Base-by-base conservation (phyloP, 2,797 vertebrate species). In the Lemur catta region DNA sequence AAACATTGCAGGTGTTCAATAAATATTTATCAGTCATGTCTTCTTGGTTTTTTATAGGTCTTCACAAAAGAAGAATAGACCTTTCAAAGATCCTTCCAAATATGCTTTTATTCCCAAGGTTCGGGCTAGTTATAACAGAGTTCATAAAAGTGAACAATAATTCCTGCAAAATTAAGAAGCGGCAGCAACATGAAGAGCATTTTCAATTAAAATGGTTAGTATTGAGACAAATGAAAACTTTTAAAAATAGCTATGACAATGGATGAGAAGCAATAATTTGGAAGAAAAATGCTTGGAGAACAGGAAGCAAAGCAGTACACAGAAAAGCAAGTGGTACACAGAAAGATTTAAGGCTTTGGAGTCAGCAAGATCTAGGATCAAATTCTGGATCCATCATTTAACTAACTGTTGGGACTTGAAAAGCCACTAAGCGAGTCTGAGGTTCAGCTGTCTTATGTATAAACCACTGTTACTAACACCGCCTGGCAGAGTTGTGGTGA, bases 111-210 rank as follows among this genome's bases (percentile, higher is more conserved):
- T 74, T 71, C 13, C 52, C 61, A 30, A 89, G 17, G 46, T 91
- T 80, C 41, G 72, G n/a, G 11, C 13, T 87, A 30, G 41, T 81
- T 74, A 92, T 50, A 91, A 78, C 0, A 81, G 24, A 91, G 30
- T 82, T 97, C 48, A 95, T 55, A 14, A 59, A 93, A 63, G 46
- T 65, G 20, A 91, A 82, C n/a, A 93, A 35, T 76, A 85, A 76
- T 85, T 78, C 52, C 61, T 93, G 38, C 15, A 92, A 91, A 92
- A 92, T 59, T 74, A 75, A 94, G 50, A 13, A 78, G 46, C 43
- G 89, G 33, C 50, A 87, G 46, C 26, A 91, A 84, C 41, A 95
- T 22, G 28, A 92, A 86, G 46, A 50, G 11, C 14, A 85, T 84
- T 93, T 93, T 92, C 50, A 79, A 82, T 61, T 52, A 93, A 78